Percentiles rank a stretch among this genome's conserved stretches.
These are phyloP conservation scores for Leptura quadrifasciata DNA, from an alignment of 2,888 invertebrate genomes.

Conservation along the genomic window DNA sequence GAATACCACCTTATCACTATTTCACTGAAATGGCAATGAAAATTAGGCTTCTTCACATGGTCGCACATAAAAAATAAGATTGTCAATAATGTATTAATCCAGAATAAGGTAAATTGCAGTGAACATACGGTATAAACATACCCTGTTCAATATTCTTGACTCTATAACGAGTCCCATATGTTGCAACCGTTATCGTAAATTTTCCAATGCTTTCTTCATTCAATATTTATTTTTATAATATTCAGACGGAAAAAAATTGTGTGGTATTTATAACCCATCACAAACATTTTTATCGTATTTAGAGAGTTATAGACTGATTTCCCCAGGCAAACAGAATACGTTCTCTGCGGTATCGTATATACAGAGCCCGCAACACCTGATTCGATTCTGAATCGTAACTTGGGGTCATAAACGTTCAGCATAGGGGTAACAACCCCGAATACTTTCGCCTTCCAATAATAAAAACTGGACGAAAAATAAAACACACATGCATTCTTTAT, in stretches of 20 bases:
- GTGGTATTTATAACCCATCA: slow-evolving; percentile 44
- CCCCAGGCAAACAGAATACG: slow-evolving; percentile 24
- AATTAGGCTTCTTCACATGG: no score
- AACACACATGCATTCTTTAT: slow-evolving; percentile 22
- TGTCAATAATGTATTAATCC: no score
- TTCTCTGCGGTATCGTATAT: slow-evolving; percentile 29
- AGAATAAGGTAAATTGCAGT: not conserved
- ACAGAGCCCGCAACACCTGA: slow-evolving; percentile 38
- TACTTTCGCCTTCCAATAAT: slow-evolving; percentile 16
- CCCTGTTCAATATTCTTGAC: not conserved
- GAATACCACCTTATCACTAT: no score
- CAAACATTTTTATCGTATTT: slow-evolving; percentile 43
- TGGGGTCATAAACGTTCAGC: slow-evolving; percentile 34
- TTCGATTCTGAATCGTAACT: slow-evolving; percentile 47
- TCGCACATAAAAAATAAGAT: no score
- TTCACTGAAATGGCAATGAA: no score
- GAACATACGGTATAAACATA: not conserved
- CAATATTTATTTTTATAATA: not conserved
- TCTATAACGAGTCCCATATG: not conserved
- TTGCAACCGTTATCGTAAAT: not conserved
- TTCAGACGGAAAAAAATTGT: slow-evolving; percentile 20
- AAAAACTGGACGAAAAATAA: slow-evolving; percentile 30
- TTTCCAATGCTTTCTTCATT: not conserved
- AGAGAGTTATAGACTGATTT: slow-evolving; percentile 34
- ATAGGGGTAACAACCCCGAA: slow-evolving; percentile 31